phyloP scores from a whole-genome alignment of 2,888 invertebrate species.

The Leptinotarsa tumamoca region DNA sequence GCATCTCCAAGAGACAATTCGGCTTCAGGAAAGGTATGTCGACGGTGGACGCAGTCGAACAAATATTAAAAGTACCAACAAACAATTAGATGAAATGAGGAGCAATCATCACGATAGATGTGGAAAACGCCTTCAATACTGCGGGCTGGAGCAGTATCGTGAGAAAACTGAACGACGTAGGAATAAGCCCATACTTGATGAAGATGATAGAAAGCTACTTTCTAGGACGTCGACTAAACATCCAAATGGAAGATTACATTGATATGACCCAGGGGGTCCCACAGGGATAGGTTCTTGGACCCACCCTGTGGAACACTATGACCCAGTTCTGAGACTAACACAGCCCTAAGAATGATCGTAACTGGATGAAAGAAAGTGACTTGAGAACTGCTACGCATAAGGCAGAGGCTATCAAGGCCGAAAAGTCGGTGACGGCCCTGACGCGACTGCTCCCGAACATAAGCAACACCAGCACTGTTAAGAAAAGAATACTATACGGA shows the following conservation, averaged over 20 bases:
- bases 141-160: not conserved
- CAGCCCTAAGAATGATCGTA: conserved; percentile 1
- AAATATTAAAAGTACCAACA: not conserved
- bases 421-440: not conserved
- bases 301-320: conserved; percentile 32
- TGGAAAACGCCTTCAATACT: conserved; percentile 3
- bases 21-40: conserved; percentile 11
- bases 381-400: no score
- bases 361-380: not conserved
- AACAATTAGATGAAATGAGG: conserved; percentile 4
- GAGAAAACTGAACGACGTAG: not conserved
- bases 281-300: conserved; percentile 29
- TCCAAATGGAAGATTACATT: not conserved
- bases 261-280: conserved; percentile 25
- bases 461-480: not conserved
- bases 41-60: not conserved
- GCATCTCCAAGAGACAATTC: not conserved
- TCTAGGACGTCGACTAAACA: not conserved
- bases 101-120: conserved; percentile 10
- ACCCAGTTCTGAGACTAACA: conserved; percentile 13
- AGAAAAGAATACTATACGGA: not conserved
- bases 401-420: no score
- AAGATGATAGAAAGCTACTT: conserved; percentile 4
- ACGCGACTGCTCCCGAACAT: conserved; percentile 16
- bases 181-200: not conserved